Base-by-base conservation (phyloP, 30 jellyfish, hydroid and myxozoan genomes). In the Rhopilema esculentum region DNA sequence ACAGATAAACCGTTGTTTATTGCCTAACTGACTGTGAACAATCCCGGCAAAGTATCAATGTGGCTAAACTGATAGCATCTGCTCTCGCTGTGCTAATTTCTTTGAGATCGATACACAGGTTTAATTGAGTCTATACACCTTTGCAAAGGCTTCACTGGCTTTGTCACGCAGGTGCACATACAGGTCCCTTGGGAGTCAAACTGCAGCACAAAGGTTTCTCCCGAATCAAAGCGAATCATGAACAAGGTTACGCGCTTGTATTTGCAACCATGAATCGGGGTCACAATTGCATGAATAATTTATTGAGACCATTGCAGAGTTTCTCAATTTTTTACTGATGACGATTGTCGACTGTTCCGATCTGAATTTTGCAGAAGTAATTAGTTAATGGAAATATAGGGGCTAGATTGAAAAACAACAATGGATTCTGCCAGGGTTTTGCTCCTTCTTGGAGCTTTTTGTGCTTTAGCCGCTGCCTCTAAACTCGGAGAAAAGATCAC, bases 371-470 rank as follows among this genome's bases (percentile, higher is more conserved):
- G 31, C 62, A 52, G 62, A 65, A 51, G 81, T 65, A 22, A 64
- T 81, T 81, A 27, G 91, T 76, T 57, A 26, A 81, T 81, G 91
- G 83, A 81, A 65, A 81, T 67, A 81, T 65, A 26, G 91, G 91
- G 91, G 79, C 69, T 16, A 8, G 57, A 40, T 9, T 33, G 26
- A 66, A 68, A 66, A 20, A 23, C 67, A 18, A 68, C 66, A 20
- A 91, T 91, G 97, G 88, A 61, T 53, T 69, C 76, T 75, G 50
- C 63, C 16, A 77, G 87, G 64, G 29, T 85, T 71, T 62, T 83
- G 96, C 96, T 91, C 96, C 96, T 91, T 24, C 19, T 85, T 7
- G 97, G 97, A 57, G 96, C 93, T 17, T 19, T 91, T 75, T 76
- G 69, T 53, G 85, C 68, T n/a, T 32, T 79, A 19, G 89, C 80